Conservation (phyloP, 2,888 invertebrate genomes). For the Synergus itoensis region DNA sequence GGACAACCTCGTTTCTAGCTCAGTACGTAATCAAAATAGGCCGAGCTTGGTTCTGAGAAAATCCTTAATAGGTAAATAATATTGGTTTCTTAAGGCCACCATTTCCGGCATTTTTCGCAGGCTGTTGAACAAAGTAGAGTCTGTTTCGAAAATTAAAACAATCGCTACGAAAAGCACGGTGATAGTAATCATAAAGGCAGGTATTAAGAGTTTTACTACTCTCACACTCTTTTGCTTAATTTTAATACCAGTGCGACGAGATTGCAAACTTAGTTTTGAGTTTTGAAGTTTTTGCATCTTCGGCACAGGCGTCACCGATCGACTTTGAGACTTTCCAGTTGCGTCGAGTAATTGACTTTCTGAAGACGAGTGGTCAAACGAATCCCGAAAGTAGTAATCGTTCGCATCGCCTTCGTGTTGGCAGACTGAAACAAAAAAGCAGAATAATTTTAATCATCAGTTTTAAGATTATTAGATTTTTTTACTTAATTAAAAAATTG, state of each 20-base stretch:
- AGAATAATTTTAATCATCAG: conserved; percentile 16
- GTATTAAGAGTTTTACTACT: conserved; percentile 86
- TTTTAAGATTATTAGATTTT: not conserved
- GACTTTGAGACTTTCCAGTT: conserved; percentile 69
- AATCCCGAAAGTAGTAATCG: conserved; percentile 87
- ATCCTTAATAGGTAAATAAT: conserved; percentile 91
- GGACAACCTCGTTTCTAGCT: conserved; percentile 43
- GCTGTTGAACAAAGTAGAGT: conserved; percentile 84
- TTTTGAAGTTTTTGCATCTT: conserved; percentile 76
- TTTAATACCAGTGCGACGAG: conserved; percentile 59
- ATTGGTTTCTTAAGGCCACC: conserved; percentile 85
- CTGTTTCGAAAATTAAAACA: conserved; percentile 88
- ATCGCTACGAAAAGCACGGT: conserved; percentile 84
- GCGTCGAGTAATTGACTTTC: conserved; percentile 84
- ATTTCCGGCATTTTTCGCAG: conserved; percentile 89
- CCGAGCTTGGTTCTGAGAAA: conserved; percentile 84
- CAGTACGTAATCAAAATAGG: conserved; percentile 80
- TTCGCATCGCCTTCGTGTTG: conserved; percentile 76
- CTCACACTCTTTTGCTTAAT: conserved; percentile 72
- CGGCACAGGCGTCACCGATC: conserved; percentile 73
- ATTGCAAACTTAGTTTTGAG: conserved; percentile 67
- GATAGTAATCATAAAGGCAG: conserved; percentile 88
- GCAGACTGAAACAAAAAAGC: conserved; percentile 69
- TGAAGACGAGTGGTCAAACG: conserved; percentile 89
- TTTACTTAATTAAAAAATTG: not conserved